Percentiles rank a stretch among this genome's conserved stretches.
phyloP scores from a whole-genome alignment of 1,140 invertebrate species.

The Plutomurus gul region DNA sequence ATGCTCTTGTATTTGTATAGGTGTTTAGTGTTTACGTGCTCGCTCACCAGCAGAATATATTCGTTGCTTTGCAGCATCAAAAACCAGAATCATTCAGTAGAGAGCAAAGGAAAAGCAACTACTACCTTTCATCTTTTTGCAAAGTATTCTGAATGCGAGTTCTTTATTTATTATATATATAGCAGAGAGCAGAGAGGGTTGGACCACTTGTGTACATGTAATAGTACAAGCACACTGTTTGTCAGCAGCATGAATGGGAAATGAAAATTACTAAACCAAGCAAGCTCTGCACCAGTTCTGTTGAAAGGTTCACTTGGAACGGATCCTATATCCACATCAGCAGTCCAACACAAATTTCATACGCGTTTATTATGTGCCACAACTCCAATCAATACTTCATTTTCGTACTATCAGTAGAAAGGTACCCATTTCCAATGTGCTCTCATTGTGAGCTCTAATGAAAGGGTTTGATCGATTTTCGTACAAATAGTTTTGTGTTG shows the following conservation, averaged over 20 bases:
- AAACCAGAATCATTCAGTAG: constrained; percentile 14
- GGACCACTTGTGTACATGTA: not conserved
- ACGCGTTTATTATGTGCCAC: not conserved
- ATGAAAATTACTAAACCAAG: constrained; percentile 28
- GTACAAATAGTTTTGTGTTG: no score
- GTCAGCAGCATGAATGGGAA: not conserved
- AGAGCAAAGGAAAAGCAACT: constrained; percentile 3
- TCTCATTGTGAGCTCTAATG: no score
- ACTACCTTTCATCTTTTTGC: constrained; percentile 19
- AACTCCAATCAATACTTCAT: not conserved
- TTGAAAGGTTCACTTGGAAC: constrained; percentile 7
- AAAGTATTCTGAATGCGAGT: not conserved
- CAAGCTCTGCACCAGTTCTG: not conserved
- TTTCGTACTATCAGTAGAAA: not conserved
- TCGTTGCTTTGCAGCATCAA: not conserved
- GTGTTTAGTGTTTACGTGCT: no score
- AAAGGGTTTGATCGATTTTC: no score
- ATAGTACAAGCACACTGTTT: not conserved
- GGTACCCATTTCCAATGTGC: constrained; percentile 19
- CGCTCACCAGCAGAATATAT: no score
- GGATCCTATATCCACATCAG: not conserved
- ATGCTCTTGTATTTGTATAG: no score
- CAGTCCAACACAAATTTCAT: no score
- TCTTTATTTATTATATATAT: not conserved
- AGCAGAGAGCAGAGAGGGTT: not conserved